Evolutionary conservation across 2,113 vertebrate genomes (phyloP), one percentile per base, ranked within the genome.

Genomic region (Acanthisitta chloris): DNA sequence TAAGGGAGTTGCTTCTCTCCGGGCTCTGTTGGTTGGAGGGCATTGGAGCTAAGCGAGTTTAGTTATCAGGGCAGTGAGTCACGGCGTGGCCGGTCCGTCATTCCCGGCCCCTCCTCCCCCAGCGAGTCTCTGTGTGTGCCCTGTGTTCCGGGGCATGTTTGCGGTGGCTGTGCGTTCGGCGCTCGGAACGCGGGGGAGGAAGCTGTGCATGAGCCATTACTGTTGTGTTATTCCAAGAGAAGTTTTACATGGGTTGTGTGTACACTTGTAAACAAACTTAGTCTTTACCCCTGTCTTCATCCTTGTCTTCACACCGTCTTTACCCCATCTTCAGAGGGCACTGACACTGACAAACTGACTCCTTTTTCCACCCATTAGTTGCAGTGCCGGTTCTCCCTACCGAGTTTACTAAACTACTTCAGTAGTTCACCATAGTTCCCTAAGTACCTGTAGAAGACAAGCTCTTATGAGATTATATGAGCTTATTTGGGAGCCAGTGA

Each of bases 301-400:
- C n/a, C n/a, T n/a, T n/a, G n/a, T n/a, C n/a, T n/a, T n/a, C n/a
- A n/a, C n/a, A n/a, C n/a, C n/a, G 51, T 17, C 45, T 81, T 74
- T 59, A 31, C 9, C 10, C 7, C 12, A 12, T 74, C 18, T 71
- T 34, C 40, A 67, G 57, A 31, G 16, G 2, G 14, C 43, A 14
- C 24, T 7, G n/a, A 33, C 42, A 8, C 26, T 24, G 54, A 17
- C 33, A 74, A 52, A 62, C 42, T 28, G 31, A 31, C 4, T 6
- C 6, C n/a, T 17, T 6, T 14, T 12, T 36, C 5, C 4, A 10
- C 17, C 1, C 1, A 0, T 33, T 66, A 36, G 6, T 45, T n/a
- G n/a, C n/a, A n/a, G n/a, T n/a, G n/a, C 2, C n/a, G 9, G 40
- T 12, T 71, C 10, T 74, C 8, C 15, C 12, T 64, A 1, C 0